These are phyloP conservation scores for Trisateles emortualis DNA, from an alignment of 2,888 invertebrate genomes.

Conservation along the genomic window DNA sequence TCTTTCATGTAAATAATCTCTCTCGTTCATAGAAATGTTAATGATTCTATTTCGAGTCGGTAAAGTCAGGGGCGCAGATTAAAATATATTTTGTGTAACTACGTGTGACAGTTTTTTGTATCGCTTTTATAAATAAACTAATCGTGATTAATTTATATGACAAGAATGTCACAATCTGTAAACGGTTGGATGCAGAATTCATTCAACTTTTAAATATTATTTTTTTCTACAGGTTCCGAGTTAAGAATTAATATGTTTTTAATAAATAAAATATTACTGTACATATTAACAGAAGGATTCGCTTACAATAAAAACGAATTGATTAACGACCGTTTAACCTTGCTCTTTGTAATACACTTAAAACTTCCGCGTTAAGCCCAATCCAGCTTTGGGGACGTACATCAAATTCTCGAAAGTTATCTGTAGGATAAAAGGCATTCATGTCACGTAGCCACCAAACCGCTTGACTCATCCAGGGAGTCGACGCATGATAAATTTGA, in stretches of 20 bases:
- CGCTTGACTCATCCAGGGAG: conserved; percentile 68
- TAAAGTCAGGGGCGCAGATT: background rate
- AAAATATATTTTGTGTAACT: conserved; percentile 3
- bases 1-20: background rate
- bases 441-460: conserved; percentile 70
- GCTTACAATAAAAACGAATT: conserved; percentile 41
- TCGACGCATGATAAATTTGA: conserved; percentile 68
- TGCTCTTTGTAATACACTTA: conserved; percentile 47
- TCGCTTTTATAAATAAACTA: conserved; percentile 9
- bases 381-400: conserved; percentile 35
- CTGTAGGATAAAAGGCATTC: conserved; percentile 60
- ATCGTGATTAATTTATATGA: conserved; percentile 10
- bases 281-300: conserved; percentile 24
- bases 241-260: background rate
- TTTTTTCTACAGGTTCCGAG: background rate
- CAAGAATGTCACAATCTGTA: conserved; percentile 8
- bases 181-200: background rate
- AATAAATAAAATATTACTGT: conserved; percentile 28
- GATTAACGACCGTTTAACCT: conserved; percentile 46
- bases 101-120: conserved; percentile 9
- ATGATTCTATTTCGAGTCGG: conserved; percentile 2
- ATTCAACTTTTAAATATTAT: background rate
- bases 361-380: conserved; percentile 48
- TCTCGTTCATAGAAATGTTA: background rate
- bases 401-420: conserved; percentile 53